Evolutionary conservation across 2,113 vertebrate species (phyloP), one percentile per base, ranked within the genome.

Genomic region (Vombatus ursinus): DNA sequence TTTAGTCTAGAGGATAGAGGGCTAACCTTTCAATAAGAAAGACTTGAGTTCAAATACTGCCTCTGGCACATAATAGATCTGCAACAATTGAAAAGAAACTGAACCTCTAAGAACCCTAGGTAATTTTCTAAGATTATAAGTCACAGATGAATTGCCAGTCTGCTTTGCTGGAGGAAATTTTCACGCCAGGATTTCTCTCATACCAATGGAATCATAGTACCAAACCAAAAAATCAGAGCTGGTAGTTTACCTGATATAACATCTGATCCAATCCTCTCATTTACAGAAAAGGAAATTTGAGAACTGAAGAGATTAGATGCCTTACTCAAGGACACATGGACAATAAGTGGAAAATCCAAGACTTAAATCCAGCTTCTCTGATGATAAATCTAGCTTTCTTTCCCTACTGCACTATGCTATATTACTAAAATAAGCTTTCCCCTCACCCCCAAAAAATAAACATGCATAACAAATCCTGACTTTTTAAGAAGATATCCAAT

Each of bases 401-500:
- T 68, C 3, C 31, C 61, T 68, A 37, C 14, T 68, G 10, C 4
- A 37, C 61, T 14, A 11, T 68, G 57, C 16, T 77, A 77, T 77
- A 22, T n/a, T 77, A n/a, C 37, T n/a, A 77, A 92, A n/a, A 31
- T 3, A 37, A 53, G 23, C 14, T 22, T 90, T 50, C 50, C 51
- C 44, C 49, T 31, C 23, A 3, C 8, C 16, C 11, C 5, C 31
- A 54, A 16, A 47, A 24, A 24, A 90, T 10, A 0, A 7, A 3
- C 14, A n/a, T 77, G 37, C 68, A n/a, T n/a, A n/a, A n/a, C 68
- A 77, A 61, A 12, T 0, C 0, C 8, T 25, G 7, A 9, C 31
- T 31, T 26, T 89, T 31, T 0, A 0, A 23, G 28, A 53, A 7
- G 5, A 0, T 25, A 14, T 8, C 0, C 22, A 6, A 5, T 0